Base-by-base conservation (phyloP, 2,113 vertebrate genomes). In the Rynchops niger region DNA sequence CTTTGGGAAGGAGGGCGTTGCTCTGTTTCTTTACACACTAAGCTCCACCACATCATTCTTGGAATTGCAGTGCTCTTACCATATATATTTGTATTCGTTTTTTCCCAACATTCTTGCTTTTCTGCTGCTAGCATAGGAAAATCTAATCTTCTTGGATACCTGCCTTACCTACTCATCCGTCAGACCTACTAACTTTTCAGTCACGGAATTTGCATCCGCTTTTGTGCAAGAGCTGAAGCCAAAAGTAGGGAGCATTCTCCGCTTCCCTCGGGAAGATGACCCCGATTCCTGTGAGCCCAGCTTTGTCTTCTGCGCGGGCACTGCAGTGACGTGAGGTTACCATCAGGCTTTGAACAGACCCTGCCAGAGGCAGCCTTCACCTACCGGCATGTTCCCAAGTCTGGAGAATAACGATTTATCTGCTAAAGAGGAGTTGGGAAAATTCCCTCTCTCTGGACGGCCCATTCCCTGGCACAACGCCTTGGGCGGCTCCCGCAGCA, bases 381-480 rank as follows among this genome's bases (percentile, higher is more conserved):
- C 14, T 26, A 3, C 40, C 30, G 8, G 45, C 17, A 27, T 30
- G 32, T 30, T 49, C 81, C 56, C 26, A 9, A 5, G 12, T 21
- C 47, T 55, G 36, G 42, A 32, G 53, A 49, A 25, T 27, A 36
- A 63, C 1, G 12, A 38, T 29, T 47, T 53, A 27, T 23, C 22
- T 32, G 55, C 42, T 50, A 3, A 32, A 10, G 47, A 32, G 59
- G 36, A 34, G 53, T 34, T 36, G 5, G 61, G 67, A 74, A 34
- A 36, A 32, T 7, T 26, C 49, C 56, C 42, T 49, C 14, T 18
- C 63, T 25, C 38, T 6, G 2, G 32, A 2, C 78, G 58, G 36
- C 20, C 15, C 0, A 0, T 47, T 58, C 42, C 36, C 11, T 1
- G 1, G 79, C 34, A 25, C 78, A 9, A 34, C 3, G 71, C 0